Percentiles rank a stretch among this genome's conserved stretches.
These are phyloP conservation scores for Distichodus sexfasciatus DNA, from an alignment of 2,797 vertebrate species.

Conservation along the genomic window DNA sequence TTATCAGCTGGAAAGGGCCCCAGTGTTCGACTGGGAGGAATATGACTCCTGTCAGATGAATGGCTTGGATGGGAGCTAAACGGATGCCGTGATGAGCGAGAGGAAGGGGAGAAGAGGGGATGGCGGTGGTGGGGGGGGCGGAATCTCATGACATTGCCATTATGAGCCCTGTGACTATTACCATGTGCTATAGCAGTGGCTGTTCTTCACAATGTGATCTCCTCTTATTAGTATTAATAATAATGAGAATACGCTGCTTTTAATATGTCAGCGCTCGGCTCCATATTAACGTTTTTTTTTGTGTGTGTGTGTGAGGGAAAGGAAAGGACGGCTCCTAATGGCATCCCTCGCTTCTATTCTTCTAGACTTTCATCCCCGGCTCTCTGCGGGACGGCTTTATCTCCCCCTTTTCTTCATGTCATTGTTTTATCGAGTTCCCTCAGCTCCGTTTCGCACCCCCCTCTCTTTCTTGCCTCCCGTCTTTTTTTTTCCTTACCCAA, in stretches of 20 bases:
- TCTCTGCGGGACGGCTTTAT: conserved; percentile 47
- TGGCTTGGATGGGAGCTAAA: conserved; percentile 51
- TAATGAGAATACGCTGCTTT: conserved; percentile 48
- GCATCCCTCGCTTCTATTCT: conserved; percentile 44
- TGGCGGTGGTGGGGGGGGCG: too few species aligned
- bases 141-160: conserved; percentile 52
- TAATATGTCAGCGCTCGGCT: conserved; percentile 51
- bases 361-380: conserved; percentile 38
- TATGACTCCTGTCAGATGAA: conserved; percentile 58
- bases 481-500: conserved; percentile 55
- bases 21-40: conserved; percentile 52
- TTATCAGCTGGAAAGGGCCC: conserved; percentile 49
- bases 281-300: conserved; percentile 51
- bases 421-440: conserved; percentile 52
- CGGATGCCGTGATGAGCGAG: conserved; percentile 33
- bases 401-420: conserved; percentile 43
- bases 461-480: conserved; percentile 29
- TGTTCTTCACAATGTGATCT: conserved; percentile 54
- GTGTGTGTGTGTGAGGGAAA: too few species aligned
- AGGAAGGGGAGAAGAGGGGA: conserved; percentile 7
- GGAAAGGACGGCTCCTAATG: conserved; percentile 50
- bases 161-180: conserved; percentile 52
- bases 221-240: conserved; percentile 57
- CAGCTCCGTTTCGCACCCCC: conserved; percentile 52
- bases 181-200: conserved; percentile 33